Evolutionary conservation across 2,113 vertebrate genomes (phyloP), one percentile per base, ranked within the genome.

Genomic region (Hymenochirus boettgeri): DNA sequence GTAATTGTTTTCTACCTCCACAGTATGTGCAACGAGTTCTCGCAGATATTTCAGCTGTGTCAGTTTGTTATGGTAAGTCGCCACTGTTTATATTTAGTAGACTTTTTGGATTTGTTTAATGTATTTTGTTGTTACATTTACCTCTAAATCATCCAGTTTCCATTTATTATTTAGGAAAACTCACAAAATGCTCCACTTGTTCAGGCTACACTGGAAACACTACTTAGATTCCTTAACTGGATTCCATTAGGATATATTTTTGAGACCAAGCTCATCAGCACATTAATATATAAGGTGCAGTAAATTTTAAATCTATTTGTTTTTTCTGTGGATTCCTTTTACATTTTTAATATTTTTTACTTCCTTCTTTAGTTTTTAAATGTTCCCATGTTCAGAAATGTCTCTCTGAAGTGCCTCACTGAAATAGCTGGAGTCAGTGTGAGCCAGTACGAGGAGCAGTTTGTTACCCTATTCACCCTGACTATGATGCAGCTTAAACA

Each of bases 11-110:
- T 7, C 69, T 53, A 76, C 27, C 71, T 72, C 77, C 69, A 50
- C 78, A 99, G 96, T 82, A 99, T 99, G 96, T 99, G 96, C 83
- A 99, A 98, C 76, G 96, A 99, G 59, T 99, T 99, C 80, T 99
- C 96, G 31, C 95, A 99, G 82, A 99, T 99, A 82, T 99, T 99
- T 86, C 96, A 99, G 15, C 88, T 99, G 5, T 99, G 96, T 81
- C 96, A 99, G 73, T 99, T 99, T 88, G 96, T 99, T 37, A 98
- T 99, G 96, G 96, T 99, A 85, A 70, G 90, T 79, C 3, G 15
- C 33, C 15, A 17, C 12, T n/a, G n/a, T n/a, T n/a, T n/a, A n/a
- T n/a, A n/a, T n/a, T n/a, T n/a, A n/a, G n/a, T n/a, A n/a, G n/a
- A n/a, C n/a, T n/a, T n/a, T n/a, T n/a, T n/a, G n/a, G n/a, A n/a